Evolutionary conservation across 23 tunicate genomes (phyloP).

Genomic region (Corella eumyota): DNA sequence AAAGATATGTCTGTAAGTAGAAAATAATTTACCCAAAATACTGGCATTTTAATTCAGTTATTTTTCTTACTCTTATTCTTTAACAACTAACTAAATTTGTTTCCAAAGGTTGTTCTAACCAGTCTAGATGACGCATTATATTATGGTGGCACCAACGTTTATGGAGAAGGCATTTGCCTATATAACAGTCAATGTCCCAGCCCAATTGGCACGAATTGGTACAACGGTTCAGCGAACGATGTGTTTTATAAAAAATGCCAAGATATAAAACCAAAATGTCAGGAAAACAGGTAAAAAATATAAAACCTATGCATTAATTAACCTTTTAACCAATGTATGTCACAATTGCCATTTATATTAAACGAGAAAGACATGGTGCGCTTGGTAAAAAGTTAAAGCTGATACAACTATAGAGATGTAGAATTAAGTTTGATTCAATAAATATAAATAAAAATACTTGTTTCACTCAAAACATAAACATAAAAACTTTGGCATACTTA

Average conservation of each 20-base stretch:
- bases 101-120: conserved; percentile 10
- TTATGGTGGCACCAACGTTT: conserved; percentile 23
- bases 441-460: background rate
- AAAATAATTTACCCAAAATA: no score
- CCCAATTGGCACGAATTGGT: conserved; percentile 19
- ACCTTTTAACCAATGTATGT: no score
- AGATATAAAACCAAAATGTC: conserved; percentile 17
- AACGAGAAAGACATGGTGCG: no score
- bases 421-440: background rate
- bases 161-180: conserved; percentile 19
- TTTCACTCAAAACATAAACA: no score
- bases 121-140: conserved; percentile 8
- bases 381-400: no score
- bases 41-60: no score
- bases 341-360: no score
- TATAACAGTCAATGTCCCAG: conserved; percentile 11
- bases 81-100: background rate
- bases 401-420: no score
- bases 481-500: background rate
- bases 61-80: no score
- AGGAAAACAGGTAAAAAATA: conserved; percentile 7
- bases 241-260: conserved; percentile 10
- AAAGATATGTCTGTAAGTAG: conserved; percentile 6
- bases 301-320: no score
- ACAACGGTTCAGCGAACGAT: conserved; percentile 18